Percentiles rank a stretch among this genome's conserved stretches.
These are phyloP conservation scores for Crocallis elinguaria DNA, from an alignment of 2,888 invertebrate genomes.

Conservation along the genomic window DNA sequence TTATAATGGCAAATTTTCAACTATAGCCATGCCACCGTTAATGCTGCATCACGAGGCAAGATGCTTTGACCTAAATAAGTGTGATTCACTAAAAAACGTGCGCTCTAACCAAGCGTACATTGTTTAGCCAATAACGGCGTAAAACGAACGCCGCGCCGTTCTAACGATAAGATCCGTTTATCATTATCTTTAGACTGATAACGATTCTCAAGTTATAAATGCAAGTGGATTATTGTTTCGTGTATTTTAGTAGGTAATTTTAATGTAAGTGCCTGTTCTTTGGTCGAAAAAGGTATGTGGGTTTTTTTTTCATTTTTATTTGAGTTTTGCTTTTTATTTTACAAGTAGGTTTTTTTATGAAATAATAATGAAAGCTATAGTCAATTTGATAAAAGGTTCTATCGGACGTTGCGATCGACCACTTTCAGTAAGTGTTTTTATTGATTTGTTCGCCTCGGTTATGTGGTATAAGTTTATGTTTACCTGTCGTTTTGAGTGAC, in stretches of 20 bases:
- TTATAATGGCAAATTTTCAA: too few relatives aligned
- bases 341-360: not conserved
- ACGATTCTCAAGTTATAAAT: constrained; percentile 1
- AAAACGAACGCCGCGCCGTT: constrained; percentile 17
- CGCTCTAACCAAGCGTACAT: not conserved
- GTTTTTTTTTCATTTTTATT: not conserved
- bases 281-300: not conserved
- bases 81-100: not conserved
- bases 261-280: not conserved
- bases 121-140: constrained; percentile 13
- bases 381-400: too few relatives aligned
- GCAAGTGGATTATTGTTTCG: not conserved
- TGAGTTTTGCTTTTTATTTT: not conserved
- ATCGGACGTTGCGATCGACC: too few relatives aligned
- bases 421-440: too few relatives aligned
- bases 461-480: too few relatives aligned
- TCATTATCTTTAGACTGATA: not conserved
- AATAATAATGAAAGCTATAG: too few relatives aligned
- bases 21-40: too few relatives aligned
- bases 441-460: too few relatives aligned
- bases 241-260: not conserved
- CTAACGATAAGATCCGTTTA: constrained; percentile 21
- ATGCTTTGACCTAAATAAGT: too few relatives aligned
- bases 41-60: too few relatives aligned
- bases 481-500: too few relatives aligned